A percentile compares a stretch with the other conserved stretches of the same genome.
Conservation (phyloP, 2,113 vertebrate genomes). For the Oncorhynchus kisutch region DNA sequence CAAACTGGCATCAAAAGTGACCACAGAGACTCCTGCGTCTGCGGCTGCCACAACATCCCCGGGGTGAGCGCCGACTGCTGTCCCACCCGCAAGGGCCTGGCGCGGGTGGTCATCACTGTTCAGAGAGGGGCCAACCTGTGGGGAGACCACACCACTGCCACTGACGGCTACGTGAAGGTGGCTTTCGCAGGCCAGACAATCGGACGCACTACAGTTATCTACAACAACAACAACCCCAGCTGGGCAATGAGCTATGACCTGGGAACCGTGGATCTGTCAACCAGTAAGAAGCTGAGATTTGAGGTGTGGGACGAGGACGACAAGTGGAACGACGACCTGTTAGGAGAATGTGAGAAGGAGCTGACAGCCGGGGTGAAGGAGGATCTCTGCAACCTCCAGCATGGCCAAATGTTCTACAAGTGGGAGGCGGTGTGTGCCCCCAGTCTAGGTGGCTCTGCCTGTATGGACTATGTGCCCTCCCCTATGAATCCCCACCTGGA, state of each 20-base stretch:
- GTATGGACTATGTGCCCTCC: slow-evolving; percentile 69
- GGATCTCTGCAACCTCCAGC: slow-evolving; percentile 62
- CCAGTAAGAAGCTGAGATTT: slow-evolving; percentile 49
- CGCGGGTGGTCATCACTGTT: slow-evolving; percentile 68
- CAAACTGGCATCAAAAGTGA: slow-evolving; percentile 58
- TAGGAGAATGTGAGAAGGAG: slow-evolving; percentile 69
- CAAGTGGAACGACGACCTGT: slow-evolving; percentile 76
- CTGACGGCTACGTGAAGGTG: slow-evolving; percentile 80
- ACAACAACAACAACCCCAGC: slow-evolving; percentile 72
- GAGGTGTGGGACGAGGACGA: slow-evolving; percentile 84
- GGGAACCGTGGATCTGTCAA: slow-evolving; percentile 53
- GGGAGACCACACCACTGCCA: slow-evolving; percentile 69
- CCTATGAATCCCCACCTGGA: slow-evolving; percentile 66
- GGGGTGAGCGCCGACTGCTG: slow-evolving; percentile 76
- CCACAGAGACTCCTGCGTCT: slow-evolving; percentile 68
- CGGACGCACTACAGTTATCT: slow-evolving; percentile 49
- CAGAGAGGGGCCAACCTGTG: slow-evolving; percentile 59
- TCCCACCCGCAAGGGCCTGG: slow-evolving; percentile 70
- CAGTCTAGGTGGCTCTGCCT: slow-evolving; percentile 65
- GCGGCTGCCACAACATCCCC: slow-evolving; percentile 65
- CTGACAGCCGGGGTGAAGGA: slow-evolving; percentile 40
- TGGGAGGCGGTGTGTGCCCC: slow-evolving; percentile 65
- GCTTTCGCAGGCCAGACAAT: slow-evolving; percentile 22
- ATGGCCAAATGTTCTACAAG: slow-evolving; percentile 69
- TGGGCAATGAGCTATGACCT: slow-evolving; percentile 68